Conservation (phyloP, 2,113 vertebrate genomes). For the Stictonetta naevosa region DNA sequence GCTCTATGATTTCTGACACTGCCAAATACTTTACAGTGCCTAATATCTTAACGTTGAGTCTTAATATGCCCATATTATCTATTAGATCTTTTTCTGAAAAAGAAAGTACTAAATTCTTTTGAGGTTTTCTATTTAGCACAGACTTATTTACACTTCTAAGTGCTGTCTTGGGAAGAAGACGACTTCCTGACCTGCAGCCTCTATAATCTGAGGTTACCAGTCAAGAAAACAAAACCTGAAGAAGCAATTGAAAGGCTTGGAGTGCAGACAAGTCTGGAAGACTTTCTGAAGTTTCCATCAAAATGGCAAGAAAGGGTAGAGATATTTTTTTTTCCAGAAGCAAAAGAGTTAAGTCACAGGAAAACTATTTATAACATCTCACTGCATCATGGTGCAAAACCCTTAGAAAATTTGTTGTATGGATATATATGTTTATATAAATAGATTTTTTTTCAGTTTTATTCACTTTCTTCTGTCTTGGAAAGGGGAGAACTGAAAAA, state of each 20-base stretch:
- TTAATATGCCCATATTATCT: background rate
- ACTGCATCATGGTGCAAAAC: background rate
- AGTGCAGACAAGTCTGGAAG: background rate
- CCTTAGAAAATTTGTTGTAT: background rate
- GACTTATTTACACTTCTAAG: background rate
- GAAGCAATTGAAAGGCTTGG: background rate
- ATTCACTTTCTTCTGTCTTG: background rate
- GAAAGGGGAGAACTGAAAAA: background rate
- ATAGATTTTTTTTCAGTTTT: background rate
- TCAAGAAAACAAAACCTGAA: background rate
- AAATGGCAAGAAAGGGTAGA: background rate
- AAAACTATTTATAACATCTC: background rate
- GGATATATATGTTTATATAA: background rate
- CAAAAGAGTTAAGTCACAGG: background rate
- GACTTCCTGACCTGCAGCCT: background rate
- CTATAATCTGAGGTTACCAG: background rate
- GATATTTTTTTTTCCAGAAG: background rate
- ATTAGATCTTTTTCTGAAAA: background rate
- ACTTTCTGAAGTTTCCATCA: background rate
- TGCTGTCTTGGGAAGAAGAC: background rate
- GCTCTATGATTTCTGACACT: background rate
- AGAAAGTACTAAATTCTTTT: too few relatives aligned
- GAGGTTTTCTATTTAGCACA: background rate
- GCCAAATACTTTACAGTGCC: background rate
- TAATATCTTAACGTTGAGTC: background rate